Conservation (phyloP, 2,113 vertebrate genomes). For the Polyodon spathula region DNA sequence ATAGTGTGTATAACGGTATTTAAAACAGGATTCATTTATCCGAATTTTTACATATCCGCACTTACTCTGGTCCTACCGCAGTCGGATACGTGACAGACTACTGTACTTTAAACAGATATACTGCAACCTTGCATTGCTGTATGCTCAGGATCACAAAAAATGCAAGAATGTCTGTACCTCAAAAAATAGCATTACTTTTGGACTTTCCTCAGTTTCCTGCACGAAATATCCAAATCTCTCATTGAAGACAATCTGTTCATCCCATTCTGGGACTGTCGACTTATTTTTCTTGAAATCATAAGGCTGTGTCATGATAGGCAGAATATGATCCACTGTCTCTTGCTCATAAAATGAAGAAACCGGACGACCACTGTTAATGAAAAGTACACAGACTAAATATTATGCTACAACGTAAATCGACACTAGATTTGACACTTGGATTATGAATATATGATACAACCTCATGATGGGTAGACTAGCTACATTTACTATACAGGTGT, state of each 20-base stretch:
- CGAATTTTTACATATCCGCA: no score
- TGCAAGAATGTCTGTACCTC: conserved; percentile 59
- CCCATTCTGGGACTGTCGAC: conserved; percentile 81
- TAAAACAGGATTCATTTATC: no score
- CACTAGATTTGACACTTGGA: no score
- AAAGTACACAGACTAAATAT: conserved; percentile 13
- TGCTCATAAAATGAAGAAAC: conserved; percentile 77
- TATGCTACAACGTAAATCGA: no score
- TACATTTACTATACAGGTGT: no score
- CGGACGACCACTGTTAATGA: conserved; percentile 57
- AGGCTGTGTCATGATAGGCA: conserved; percentile 83
- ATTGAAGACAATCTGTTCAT: conserved; percentile 92
- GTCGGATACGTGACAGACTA: no score
- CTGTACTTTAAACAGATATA: no score
- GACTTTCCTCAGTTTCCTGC: conserved; percentile 55
- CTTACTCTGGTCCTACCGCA: no score
- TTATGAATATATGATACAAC: no score
- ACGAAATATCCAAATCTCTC: conserved; percentile 80
- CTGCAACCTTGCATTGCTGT: background rate
- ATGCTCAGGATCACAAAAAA: background rate
- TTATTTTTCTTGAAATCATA: conserved; percentile 84
- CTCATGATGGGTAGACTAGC: no score
- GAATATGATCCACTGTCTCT: conserved; percentile 67
- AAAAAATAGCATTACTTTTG: conserved; percentile 79
- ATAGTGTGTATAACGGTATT: no score